Evolutionary conservation across 2,888 invertebrate species (phyloP).

Genomic region (Coleophora flavipennella): DNA sequence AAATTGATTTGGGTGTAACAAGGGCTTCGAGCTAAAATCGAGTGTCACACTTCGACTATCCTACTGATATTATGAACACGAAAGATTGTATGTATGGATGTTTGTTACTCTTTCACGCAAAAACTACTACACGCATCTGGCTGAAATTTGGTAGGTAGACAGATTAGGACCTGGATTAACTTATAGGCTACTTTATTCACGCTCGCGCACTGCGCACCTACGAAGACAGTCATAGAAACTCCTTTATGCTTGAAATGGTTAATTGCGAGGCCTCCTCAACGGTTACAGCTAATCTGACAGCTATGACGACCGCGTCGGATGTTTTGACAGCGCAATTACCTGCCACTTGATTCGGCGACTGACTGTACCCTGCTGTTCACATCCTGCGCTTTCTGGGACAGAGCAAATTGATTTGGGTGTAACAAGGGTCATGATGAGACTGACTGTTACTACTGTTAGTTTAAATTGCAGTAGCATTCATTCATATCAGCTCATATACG

Average conservation of each 20-base stretch:
- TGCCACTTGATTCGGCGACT: slow-evolving; percentile 47
- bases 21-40: neutral
- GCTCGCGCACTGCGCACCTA: no score
- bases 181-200: no score
- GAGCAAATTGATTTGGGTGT: neutral
- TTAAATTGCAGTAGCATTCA: no score
- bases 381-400: slow-evolving; percentile 36
- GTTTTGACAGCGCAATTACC: slow-evolving; percentile 70
- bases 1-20: neutral
- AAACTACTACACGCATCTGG: no score
- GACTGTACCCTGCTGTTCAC: slow-evolving; percentile 39
- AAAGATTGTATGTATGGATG: no score
- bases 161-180: no score
- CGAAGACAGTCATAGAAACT: no score
- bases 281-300: slow-evolving; percentile 61
- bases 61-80: no score
- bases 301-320: slow-evolving; percentile 39
- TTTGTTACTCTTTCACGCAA: no score
- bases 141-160: no score
- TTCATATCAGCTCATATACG: no score
- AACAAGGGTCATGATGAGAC: neutral
- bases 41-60: neutral
- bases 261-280: slow-evolving; percentile 44
- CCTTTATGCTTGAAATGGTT: slow-evolving; percentile 15
- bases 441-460: no score